These are phyloP conservation scores for Spheniscus mendiculus DNA, from an alignment of 2,113 vertebrate genomes.

Conservation along the genomic window DNA sequence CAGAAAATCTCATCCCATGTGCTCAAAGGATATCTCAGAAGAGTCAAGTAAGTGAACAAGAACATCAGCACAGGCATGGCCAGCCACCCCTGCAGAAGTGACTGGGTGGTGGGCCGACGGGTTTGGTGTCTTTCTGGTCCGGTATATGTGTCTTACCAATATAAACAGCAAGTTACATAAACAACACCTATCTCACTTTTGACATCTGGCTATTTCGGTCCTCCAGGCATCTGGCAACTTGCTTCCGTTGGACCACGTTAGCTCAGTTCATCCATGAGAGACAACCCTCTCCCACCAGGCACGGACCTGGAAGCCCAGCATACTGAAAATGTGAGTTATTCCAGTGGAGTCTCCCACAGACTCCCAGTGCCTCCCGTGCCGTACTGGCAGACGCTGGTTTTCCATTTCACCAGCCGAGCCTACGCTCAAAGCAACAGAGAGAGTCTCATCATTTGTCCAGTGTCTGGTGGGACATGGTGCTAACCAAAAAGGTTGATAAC, in stretches of 20 bases:
- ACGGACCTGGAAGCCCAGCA: neutral
- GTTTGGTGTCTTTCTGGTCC: neutral
- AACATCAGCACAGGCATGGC: neutral
- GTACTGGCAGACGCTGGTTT: neutral
- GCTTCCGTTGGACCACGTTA: neutral
- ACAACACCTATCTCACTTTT: neutral
- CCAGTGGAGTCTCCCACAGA: neutral
- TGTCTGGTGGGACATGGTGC: neutral
- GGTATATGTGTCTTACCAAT: neutral
- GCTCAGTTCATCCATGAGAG: neutral
- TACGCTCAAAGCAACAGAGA: neutral
- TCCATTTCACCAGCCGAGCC: neutral
- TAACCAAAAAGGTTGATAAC: neutral
- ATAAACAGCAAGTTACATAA: neutral
- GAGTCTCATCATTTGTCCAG: neutral
- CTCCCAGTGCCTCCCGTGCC: neutral
- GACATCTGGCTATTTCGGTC: neutral
- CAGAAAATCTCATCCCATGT: neutral
- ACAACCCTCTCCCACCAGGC: neutral
- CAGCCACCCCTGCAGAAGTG: neutral
- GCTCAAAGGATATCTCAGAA: neutral
- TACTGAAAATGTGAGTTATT: neutral
- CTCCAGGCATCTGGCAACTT: neutral
- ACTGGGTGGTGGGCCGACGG: neutral
- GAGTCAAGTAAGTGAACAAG: neutral